phyloP scores from a whole-genome alignment of 2,888 invertebrate species.

The Baccha elongata region DNA sequence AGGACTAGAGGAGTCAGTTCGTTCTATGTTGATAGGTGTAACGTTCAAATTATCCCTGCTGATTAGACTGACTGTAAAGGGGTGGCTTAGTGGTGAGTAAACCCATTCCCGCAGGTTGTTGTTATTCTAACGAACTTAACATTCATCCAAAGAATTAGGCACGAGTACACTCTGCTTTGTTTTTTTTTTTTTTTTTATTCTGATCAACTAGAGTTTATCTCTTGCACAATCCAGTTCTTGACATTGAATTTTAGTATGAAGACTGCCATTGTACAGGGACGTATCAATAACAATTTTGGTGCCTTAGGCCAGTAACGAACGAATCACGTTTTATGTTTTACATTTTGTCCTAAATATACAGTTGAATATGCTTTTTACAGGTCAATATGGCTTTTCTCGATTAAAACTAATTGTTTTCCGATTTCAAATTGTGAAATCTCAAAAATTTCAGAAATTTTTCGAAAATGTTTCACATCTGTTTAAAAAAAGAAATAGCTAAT shows the following conservation, averaged over 20 bases:
- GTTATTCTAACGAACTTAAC: slow-evolving; percentile 46
- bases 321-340: no score
- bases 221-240: slow-evolving; percentile 32
- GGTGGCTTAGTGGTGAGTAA: slow-evolving; percentile 28
- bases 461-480: no score
- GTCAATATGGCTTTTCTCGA: no score
- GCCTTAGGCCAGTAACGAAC: no score
- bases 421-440: no score
- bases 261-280: not conserved
- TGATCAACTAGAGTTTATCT: not conserved
- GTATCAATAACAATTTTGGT: no score
- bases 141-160: slow-evolving; percentile 36
- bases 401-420: no score
- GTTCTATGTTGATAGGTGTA: slow-evolving; percentile 66
- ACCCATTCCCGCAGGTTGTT: slow-evolving; percentile 20
- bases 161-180: slow-evolving; percentile 5
- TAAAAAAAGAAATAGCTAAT: no score
- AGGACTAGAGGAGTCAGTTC: slow-evolving; percentile 23
- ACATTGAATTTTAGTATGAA: slow-evolving; percentile 38
- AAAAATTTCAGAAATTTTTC: no score
- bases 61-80: slow-evolving; percentile 44
- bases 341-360: no score
- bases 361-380: no score
- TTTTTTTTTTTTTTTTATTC: slow-evolving; percentile 1
- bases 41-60: slow-evolving; percentile 61